Conservation (phyloP, 2,888 invertebrate genomes). For the Panopea generosa region DNA sequence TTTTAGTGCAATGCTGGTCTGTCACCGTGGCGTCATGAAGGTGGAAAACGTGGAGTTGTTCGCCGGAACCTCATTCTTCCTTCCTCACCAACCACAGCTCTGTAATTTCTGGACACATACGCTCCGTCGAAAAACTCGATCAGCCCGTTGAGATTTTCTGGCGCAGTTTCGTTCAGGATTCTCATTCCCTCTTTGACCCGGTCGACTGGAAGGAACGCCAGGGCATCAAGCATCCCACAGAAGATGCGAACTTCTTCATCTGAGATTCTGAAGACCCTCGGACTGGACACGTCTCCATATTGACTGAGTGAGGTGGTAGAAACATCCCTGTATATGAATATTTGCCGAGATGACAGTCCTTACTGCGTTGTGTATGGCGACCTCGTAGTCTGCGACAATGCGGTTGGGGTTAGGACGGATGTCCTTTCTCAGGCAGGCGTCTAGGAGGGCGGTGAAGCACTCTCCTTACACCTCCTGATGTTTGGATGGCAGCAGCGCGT, state of each 20-base stretch:
- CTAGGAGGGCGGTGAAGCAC: conserved; percentile 27
- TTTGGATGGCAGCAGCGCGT: conserved; percentile 33
- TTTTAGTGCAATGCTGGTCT: conserved; percentile 36
- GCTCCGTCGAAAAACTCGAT: conserved; percentile 37
- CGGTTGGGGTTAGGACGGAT: conserved; percentile 17
- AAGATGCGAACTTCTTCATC: conserved; percentile 18
- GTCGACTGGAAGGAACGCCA: conserved; percentile 37
- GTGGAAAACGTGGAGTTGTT: conserved; percentile 22
- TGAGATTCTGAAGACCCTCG: conserved; percentile 10
- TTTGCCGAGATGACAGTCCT: conserved; percentile 4
- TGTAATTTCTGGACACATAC: conserved; percentile 18
- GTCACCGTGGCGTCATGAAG: conserved; percentile 28
- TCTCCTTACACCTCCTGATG: conserved; percentile 22
- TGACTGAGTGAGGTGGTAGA: conserved; percentile 32
- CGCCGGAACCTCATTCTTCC: conserved; percentile 22
- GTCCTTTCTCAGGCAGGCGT: conserved; percentile 19
- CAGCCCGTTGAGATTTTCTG: conserved; percentile 3
- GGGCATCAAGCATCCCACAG: conserved; percentile 34
- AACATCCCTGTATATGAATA: conserved; percentile 26
- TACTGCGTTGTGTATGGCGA: conserved; percentile 32
- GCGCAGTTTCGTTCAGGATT: neutral
- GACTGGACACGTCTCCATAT: conserved; percentile 27
- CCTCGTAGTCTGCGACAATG: conserved; percentile 20
- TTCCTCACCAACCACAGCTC: conserved; percentile 5
- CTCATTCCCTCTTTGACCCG: conserved; percentile 24